Evolutionary conservation across 2,797 vertebrate genomes (phyloP).

Genomic region (Microctenopoma steveboyesi): DNA sequence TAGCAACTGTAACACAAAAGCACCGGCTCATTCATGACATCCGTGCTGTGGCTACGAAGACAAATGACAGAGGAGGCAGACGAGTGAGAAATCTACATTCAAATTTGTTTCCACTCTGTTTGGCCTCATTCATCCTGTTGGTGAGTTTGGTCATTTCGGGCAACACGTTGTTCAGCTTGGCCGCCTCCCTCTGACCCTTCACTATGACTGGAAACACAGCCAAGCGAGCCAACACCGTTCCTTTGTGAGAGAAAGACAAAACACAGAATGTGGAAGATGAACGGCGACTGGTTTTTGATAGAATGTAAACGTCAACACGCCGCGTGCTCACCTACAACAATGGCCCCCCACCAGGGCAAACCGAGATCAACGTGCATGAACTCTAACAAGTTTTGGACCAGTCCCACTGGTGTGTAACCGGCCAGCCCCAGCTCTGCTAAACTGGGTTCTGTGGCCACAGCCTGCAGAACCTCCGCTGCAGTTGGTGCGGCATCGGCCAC

Average conservation of each 20-base stretch:
- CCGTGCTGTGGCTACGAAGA: background rate
- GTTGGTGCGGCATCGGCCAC: slow-evolving; percentile 68
- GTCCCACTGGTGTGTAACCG: slow-evolving; percentile 86
- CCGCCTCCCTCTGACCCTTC: slow-evolving; percentile 89
- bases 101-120: slow-evolving; percentile 85
- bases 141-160: slow-evolving; percentile 87
- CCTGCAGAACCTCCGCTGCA: slow-evolving; percentile 78
- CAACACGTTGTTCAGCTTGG: slow-evolving; percentile 89
- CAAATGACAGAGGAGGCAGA: background rate
- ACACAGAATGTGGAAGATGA: no score
- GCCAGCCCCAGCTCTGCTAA: slow-evolving; percentile 87
- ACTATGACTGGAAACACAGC: slow-evolving; percentile 89
- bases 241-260: slow-evolving; percentile 49
- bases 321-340: slow-evolving; percentile 83
- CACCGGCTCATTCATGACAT: background rate
- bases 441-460: slow-evolving; percentile 73
- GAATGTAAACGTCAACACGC: background rate
- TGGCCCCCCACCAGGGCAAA: slow-evolving; percentile 94
- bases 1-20: slow-evolving; percentile 80
- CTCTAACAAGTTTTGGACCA: slow-evolving; percentile 89
- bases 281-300: no score
- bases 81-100: slow-evolving; percentile 79
- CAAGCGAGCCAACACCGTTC: slow-evolving; percentile 86
- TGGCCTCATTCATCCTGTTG: slow-evolving; percentile 86
- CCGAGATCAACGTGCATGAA: slow-evolving; percentile 86